Evolutionary conservation across 2,113 vertebrate genomes (phyloP).

Genomic region (Vombatus ursinus): DNA sequence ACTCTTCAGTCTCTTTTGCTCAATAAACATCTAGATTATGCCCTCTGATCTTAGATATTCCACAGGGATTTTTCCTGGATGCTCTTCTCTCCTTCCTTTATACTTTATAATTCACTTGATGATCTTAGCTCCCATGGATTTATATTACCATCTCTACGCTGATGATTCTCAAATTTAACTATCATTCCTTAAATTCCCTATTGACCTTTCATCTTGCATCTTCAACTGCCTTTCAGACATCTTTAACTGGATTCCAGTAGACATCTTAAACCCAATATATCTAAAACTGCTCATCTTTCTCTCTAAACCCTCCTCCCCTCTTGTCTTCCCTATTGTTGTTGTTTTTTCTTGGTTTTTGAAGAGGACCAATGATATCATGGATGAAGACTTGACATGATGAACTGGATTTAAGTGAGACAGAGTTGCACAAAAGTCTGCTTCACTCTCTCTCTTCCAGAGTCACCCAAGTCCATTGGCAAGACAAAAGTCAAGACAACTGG

Average conservation of each 20-base stretch:
- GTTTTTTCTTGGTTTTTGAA: background rate
- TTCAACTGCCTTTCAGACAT: background rate
- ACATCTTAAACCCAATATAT: background rate
- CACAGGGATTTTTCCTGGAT: background rate
- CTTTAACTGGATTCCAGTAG: background rate
- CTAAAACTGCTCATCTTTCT: background rate
- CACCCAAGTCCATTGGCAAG: background rate
- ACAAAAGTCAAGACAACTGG: background rate
- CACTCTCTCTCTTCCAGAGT: background rate
- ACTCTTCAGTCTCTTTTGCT: background rate
- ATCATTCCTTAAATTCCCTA: background rate
- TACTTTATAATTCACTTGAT: background rate
- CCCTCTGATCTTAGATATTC: background rate
- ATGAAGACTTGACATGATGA: background rate
- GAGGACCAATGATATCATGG: background rate
- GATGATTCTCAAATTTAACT: background rate
- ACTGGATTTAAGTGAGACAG: background rate
- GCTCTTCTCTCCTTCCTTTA: background rate
- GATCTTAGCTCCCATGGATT: background rate
- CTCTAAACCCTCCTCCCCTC: background rate
- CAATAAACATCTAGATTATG: background rate
- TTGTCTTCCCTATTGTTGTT: background rate
- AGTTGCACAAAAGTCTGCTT: background rate
- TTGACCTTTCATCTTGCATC: background rate
- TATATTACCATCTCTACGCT: background rate